Base-by-base conservation (phyloP, 2,888 invertebrate genomes). In the Stenichneumon culpator region DNA sequence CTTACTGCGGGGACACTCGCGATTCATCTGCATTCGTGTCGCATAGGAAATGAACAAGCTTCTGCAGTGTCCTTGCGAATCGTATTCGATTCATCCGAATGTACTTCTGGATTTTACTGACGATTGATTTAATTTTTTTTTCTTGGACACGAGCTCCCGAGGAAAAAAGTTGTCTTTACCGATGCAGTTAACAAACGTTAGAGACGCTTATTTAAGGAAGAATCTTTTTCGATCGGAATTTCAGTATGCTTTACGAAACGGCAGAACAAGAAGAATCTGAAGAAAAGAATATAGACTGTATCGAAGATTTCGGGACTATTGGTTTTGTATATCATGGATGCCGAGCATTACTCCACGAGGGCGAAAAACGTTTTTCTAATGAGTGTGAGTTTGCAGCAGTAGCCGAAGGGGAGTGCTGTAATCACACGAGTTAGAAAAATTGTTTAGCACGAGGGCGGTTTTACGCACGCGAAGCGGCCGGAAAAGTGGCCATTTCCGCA, bases 21-120 rank as follows among this genome's bases (percentile, higher is more conserved):
- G 70, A 28, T 70, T 70, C 50, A 52, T 28, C 50, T n/a, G 52
- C 50, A 70, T 70, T 70, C 36, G 36, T 28, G 70, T 70, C 52
- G 70, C 50, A 52, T 50, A 28, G 70, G 28, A 70, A 50, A 52
- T 52, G 70, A 28, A 69, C 69, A 32, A 4, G 70, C 5, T 70
- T 47, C 52, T 32, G 70, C 70, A 50, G 44, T 52, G 70, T 70
- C 70, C 70, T 70, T 70, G 50, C 28, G 52, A 70, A 28, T 52
- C 6, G 7, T 19, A 19, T 16, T 32, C 50, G 32, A 52, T 14
- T 28, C 32, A n/a, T 25, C 44, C 14, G 16, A 25, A 22, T 25
- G 54, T 39, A 39, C 16, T 47, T 47, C 16, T 47, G 14, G 44
- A 47, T 16, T 47, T 47, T 16, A 16, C 16, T 5, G 44, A 3